Evolutionary conservation across 2,113 vertebrate genomes (phyloP).

Genomic region (Micromys minutus): DNA sequence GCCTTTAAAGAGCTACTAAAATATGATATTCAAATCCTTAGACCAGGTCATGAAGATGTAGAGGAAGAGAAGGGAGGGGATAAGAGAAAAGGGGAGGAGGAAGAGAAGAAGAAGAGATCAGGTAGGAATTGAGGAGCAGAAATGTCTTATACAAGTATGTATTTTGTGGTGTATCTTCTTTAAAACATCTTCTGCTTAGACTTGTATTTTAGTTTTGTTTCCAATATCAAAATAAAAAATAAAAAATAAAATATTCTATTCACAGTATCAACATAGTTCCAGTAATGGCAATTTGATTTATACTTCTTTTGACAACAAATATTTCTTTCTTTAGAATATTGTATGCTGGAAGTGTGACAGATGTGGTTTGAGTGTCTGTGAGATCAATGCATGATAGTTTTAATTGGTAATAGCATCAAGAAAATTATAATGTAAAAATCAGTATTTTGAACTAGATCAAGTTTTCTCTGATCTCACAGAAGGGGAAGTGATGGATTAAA

Average conservation of each 20-base stretch:
- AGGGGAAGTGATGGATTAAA: constrained; percentile 36
- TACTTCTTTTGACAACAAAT: neutral
- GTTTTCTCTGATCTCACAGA: constrained; percentile 38
- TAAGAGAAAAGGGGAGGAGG: neutral
- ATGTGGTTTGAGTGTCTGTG: neutral
- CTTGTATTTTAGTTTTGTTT: constrained; percentile 13
- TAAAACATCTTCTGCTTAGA: constrained; percentile 10
- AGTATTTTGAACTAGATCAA: neutral
- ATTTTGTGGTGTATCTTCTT: neutral
- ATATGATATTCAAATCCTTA: neutral
- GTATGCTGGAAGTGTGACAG: neutral
- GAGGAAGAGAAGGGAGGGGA: neutral
- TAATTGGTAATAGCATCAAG: constrained; percentile 1
- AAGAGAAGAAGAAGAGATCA: neutral
- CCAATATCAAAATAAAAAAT: neutral
- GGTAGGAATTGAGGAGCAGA: neutral
- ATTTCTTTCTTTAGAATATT: constrained; percentile 9
- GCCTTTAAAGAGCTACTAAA: neutral
- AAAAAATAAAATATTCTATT: neutral
- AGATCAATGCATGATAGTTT: constrained; percentile 1
- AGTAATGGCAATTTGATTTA: constrained; percentile 21
- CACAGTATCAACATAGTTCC: neutral
- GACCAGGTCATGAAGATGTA: neutral
- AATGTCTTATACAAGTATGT: neutral
- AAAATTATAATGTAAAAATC: neutral